Evolutionary conservation across 2,797 vertebrate species (phyloP).

Genomic region (Sebastes trivittatus): DNA sequence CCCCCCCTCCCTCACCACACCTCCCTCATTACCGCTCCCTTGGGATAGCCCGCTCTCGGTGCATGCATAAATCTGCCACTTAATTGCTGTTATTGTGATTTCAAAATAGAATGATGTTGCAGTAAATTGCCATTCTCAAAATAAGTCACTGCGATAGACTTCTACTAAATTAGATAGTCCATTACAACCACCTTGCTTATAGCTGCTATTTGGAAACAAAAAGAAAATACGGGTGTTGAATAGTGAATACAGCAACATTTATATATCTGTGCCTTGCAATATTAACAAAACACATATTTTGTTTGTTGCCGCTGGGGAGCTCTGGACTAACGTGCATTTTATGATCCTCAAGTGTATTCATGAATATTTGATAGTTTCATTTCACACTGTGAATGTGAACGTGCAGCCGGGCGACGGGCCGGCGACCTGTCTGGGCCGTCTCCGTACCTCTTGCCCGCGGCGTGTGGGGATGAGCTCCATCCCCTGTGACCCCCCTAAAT

Average conservation of each 20-base stretch:
- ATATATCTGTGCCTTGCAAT: background rate
- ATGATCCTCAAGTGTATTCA: slow-evolving; percentile 32
- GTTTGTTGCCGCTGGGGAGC: background rate
- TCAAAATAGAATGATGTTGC: background rate
- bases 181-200: background rate
- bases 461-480: background rate
- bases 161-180: background rate
- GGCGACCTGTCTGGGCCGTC: background rate
- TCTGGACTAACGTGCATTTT: slow-evolving; percentile 23
- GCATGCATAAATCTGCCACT: background rate
- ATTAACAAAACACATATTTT: slow-evolving; percentile 28
- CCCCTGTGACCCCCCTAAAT: background rate
- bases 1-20: background rate
- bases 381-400: slow-evolving; percentile 14
- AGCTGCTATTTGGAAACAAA: background rate
- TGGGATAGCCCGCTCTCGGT: background rate
- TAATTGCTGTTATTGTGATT: background rate
- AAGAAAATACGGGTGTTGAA: background rate
- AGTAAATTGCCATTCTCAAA: background rate
- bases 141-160: background rate
- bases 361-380: slow-evolving; percentile 48
- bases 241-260: background rate
- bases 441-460: background rate
- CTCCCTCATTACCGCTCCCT: background rate
- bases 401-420: background rate